These are phyloP conservation scores for Congeria kusceri DNA, from an alignment of 2,888 invertebrate genomes.

Conservation along the genomic window DNA sequence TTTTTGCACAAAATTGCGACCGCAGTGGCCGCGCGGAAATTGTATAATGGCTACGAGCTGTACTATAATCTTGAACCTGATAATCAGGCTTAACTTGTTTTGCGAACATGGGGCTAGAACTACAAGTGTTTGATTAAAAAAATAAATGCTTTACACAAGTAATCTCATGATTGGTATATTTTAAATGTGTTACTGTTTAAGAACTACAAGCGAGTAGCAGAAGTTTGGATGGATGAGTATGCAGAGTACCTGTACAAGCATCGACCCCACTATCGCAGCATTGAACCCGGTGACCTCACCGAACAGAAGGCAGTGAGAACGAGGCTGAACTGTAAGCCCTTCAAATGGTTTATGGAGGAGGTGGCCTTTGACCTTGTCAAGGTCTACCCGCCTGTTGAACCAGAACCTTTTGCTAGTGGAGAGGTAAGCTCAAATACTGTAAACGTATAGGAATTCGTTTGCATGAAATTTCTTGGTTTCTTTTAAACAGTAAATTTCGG, in stretches of 20 bases:
- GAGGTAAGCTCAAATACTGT: slow-evolving; percentile 88
- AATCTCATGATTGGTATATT: background rate
- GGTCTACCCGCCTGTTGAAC: slow-evolving; percentile 95
- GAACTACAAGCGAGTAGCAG: slow-evolving; percentile 97
- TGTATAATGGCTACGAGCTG: too few species aligned
- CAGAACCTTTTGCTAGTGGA: slow-evolving; percentile 93
- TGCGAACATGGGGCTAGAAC: too few species aligned
- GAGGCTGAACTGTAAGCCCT: slow-evolving; percentile 93
- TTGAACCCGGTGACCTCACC: slow-evolving; percentile 93
- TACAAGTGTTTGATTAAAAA: too few species aligned
- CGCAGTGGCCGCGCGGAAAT: too few species aligned
- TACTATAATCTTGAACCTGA: too few species aligned
- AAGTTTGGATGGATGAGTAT: slow-evolving; percentile 99
- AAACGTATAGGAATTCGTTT: too few species aligned
- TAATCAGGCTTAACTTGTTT: too few species aligned
- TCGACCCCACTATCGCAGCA: slow-evolving; percentile 89
- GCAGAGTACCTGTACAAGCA: slow-evolving; percentile 93
- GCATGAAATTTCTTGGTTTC: too few species aligned
- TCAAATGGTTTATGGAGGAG: slow-evolving; percentile 97
- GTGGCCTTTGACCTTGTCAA: slow-evolving; percentile 95
- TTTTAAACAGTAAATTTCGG: too few species aligned
- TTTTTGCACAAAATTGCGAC: too few species aligned
- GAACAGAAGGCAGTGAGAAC: slow-evolving; percentile 92
- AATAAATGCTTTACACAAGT: too few species aligned
- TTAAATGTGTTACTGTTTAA: slow-evolving; percentile 84